These are phyloP conservation scores for Molossus molossus DNA, from an alignment of 2,797 vertebrate species.

Conservation along the genomic window DNA sequence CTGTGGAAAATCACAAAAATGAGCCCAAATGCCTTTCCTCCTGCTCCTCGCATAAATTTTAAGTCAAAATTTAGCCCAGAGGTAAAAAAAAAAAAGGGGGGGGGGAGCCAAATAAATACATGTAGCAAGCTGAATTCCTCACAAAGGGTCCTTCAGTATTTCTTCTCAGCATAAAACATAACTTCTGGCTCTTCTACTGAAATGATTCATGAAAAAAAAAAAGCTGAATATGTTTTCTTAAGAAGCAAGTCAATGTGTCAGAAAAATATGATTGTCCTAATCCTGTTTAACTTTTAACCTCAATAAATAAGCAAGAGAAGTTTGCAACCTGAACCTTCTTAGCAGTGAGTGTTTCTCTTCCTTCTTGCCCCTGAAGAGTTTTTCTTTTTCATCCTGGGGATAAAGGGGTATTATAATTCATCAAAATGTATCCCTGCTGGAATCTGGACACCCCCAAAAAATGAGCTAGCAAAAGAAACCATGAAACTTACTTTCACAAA, in stretches of 20 bases:
- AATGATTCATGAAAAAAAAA: constrained; percentile 80
- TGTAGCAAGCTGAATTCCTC: constrained; percentile 62
- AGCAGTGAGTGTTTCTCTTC: constrained; percentile 83
- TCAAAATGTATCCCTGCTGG: constrained; percentile 80
- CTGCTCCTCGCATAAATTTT: constrained; percentile 74
- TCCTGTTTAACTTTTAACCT: constrained; percentile 88
- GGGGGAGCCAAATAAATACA: constrained; percentile 68
- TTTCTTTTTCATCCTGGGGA: constrained; percentile 82
- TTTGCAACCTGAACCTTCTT: constrained; percentile 85
- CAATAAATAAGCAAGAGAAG: constrained; percentile 86
- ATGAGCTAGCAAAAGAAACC: constrained; percentile 64
- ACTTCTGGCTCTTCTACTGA: constrained; percentile 80
- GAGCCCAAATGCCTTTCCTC: constrained; percentile 70
- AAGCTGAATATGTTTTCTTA: constrained; percentile 75
- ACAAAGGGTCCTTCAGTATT: constrained; percentile 77
- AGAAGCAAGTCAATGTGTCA: constrained; percentile 86
- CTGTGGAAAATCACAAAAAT: constrained; percentile 72
- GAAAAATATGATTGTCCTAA: constrained; percentile 88
- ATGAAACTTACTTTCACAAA: constrained; percentile 62
- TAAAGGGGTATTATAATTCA: constrained; percentile 80
- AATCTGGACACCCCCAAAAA: constrained; percentile 75
- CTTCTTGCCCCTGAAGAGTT: constrained; percentile 77
- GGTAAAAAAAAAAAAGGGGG: background rate
- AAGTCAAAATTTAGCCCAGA: constrained; percentile 75
- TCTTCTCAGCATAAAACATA: constrained; percentile 65